phyloP scores from a whole-genome alignment of 2,888 invertebrate species.

The Dermolepida albohirtum region DNA sequence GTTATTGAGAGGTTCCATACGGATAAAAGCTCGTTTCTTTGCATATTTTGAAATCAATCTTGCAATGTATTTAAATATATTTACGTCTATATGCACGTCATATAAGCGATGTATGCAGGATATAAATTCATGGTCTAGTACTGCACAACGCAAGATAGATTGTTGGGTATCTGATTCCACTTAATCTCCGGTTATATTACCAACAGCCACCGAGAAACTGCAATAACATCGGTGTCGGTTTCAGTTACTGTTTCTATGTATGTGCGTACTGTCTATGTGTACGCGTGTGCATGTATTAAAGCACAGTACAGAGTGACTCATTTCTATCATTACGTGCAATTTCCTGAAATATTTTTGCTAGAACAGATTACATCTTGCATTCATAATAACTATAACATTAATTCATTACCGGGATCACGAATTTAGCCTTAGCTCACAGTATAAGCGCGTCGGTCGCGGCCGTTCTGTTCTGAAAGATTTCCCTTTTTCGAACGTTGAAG shows the following conservation, averaged over 20 bases:
- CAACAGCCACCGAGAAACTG: conserved; percentile 16
- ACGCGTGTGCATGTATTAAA: background rate
- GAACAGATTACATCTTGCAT: conserved; percentile 44
- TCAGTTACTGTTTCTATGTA: no score
- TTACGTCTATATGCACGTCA: conserved; percentile 7
- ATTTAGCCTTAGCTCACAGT: conserved; percentile 46
- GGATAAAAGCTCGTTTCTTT: no score
- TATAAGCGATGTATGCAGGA: background rate
- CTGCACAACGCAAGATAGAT: conserved; percentile 30
- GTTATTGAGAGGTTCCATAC: no score
- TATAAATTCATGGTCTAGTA: conserved; percentile 18
- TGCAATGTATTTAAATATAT: no score
- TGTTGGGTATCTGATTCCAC: conserved; percentile 35
- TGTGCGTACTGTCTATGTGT: background rate
- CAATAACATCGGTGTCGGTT: no score
- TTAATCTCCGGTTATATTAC: conserved; percentile 37
- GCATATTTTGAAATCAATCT: no score
- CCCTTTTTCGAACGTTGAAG: conserved; percentile 9
- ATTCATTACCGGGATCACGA: conserved; percentile 49
- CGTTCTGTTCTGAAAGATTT: conserved; percentile 10
- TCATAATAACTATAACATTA: conserved; percentile 48
- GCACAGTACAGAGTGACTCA: conserved; percentile 19
- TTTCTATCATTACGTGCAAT: conserved; percentile 42
- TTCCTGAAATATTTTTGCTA: conserved; percentile 42
- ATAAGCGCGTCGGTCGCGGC: conserved; percentile 13